Conservation (phyloP, 2,888 invertebrate genomes). For the Orthosia gothica region DNA sequence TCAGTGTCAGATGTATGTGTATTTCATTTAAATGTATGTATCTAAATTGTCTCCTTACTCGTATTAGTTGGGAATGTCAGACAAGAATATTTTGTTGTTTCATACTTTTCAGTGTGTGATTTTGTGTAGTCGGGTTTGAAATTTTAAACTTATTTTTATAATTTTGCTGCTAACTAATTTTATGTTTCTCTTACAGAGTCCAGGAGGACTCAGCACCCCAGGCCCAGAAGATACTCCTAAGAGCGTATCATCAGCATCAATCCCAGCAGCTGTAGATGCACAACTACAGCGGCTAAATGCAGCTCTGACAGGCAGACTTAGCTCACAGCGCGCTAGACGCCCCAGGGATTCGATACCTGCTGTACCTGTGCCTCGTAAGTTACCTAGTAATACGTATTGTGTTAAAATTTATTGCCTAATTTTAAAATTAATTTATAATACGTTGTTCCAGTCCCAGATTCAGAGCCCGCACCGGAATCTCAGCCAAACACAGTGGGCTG, state of each 20-base stretch:
- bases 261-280: conserved; percentile 82
- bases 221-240: conserved; percentile 49
- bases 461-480: conserved; percentile 83
- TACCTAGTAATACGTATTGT: no score
- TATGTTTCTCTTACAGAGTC: conserved; percentile 59
- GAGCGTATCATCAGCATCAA: conserved; percentile 66
- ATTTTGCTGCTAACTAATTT: no score
- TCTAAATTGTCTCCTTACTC: no score
- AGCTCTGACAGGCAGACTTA: conserved; percentile 83
- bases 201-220: conserved; percentile 58
- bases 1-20: no score
- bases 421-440: no score
- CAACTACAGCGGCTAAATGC: conserved; percentile 89
- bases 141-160: no score
- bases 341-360: conserved; percentile 73
- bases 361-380: conserved; percentile 70
- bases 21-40: no score
- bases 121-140: no score
- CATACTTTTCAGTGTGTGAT: no score
- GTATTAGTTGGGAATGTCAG: no score
- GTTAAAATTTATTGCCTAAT: no score
- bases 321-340: conserved; percentile 79
- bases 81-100: no score
- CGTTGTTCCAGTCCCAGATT: conserved; percentile 70
- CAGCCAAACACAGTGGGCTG: conserved; percentile 94